phyloP scores from a whole-genome alignment of 2,797 vertebrate genomes.

The Chrysolophus pictus region DNA sequence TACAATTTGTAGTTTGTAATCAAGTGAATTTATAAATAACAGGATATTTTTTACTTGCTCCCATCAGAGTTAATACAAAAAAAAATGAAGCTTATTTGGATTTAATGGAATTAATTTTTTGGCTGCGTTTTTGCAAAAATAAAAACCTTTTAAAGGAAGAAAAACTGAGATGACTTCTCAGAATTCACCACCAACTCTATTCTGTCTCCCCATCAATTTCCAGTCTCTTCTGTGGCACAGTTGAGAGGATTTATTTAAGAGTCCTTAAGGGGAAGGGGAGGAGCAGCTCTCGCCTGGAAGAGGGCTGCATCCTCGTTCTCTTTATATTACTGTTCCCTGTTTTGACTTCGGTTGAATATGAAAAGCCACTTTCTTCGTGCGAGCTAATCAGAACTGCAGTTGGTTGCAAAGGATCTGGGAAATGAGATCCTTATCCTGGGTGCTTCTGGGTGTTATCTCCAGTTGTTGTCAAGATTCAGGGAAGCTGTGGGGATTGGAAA shows the following conservation, averaged over 20 bases:
- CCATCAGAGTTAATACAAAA: background rate
- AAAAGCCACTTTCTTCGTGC: background rate
- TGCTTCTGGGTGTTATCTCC: background rate
- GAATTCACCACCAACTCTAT: background rate
- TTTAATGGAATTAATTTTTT: background rate
- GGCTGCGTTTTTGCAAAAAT: background rate
- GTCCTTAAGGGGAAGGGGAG: background rate
- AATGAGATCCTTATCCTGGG: background rate
- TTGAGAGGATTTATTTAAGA: background rate
- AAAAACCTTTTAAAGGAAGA: no score
- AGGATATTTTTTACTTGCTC: background rate
- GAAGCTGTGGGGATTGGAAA: background rate
- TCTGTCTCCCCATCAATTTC: background rate
- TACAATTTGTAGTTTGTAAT: background rate
- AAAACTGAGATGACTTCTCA: no score
- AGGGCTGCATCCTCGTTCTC: background rate
- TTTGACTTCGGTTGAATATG: background rate
- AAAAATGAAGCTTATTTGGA: background rate
- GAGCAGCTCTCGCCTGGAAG: background rate
- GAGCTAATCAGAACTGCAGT: background rate
- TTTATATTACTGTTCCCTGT: background rate
- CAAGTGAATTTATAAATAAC: background rate
- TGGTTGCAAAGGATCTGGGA: background rate
- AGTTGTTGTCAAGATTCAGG: background rate
- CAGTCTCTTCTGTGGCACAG: background rate